Evolutionary conservation across 1,140 invertebrate genomes (phyloP).

Genomic region (Ectropis grisescens): DNA sequence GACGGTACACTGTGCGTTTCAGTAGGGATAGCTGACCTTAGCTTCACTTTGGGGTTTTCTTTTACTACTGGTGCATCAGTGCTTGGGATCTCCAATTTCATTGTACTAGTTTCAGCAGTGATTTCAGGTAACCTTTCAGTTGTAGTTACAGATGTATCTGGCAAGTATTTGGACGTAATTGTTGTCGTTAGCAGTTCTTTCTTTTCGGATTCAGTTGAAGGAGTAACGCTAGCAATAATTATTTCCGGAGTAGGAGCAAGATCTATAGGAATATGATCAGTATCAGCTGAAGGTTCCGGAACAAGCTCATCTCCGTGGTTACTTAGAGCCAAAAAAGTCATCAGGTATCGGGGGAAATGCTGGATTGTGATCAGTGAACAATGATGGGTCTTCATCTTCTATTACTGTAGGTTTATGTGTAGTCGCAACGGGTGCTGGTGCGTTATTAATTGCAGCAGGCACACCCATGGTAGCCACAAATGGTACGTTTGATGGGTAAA

Average conservation of each 20-base stretch:
- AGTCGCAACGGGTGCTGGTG: conserved; percentile 16
- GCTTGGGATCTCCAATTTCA: conserved; percentile 10
- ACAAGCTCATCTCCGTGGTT: conserved; percentile 54
- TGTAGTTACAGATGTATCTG: conserved; percentile 17
- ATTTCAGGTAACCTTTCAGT: conserved; percentile 16
- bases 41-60: conserved; percentile 42
- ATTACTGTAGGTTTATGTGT: conserved; percentile 41
- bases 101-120: conserved; percentile 17
- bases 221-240: conserved; percentile 14
- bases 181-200: conserved; percentile 25
- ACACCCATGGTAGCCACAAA: conserved; percentile 28
- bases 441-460: conserved; percentile 11
- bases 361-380: conserved; percentile 52
- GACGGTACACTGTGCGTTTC: conserved; percentile 41
- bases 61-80: conserved; percentile 24
- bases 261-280: conserved; percentile 27
- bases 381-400: conserved; percentile 45
- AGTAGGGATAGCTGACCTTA: conserved; percentile 46
- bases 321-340: conserved; percentile 42
- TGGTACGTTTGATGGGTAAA: conserved; percentile 32
- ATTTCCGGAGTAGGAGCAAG: conserved; percentile 18
- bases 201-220: conserved; percentile 16
- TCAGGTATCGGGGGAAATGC: conserved; percentile 58
- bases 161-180: conserved; percentile 12
- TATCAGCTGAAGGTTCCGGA: conserved; percentile 37